A percentile compares a stretch with the other conserved stretches of the same genome.
phyloP scores from a whole-genome alignment of 2,113 vertebrate genomes.

The Reinhardtius hippoglossoides region DNA sequence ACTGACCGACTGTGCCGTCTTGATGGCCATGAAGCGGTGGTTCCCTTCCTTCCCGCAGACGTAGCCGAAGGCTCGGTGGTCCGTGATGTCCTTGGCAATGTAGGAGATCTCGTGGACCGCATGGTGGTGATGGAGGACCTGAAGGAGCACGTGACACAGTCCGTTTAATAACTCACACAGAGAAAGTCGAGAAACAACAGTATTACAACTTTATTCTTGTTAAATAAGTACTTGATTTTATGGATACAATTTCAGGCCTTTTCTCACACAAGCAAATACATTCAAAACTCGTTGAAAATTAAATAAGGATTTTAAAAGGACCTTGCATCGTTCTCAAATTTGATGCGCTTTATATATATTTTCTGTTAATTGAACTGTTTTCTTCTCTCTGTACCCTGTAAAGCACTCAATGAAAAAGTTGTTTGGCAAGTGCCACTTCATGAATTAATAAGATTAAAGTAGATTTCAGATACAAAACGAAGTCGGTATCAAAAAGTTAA shows the following conservation, averaged over 20 bases:
- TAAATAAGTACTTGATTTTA: neutral
- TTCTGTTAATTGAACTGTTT: neutral
- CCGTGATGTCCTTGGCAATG: constrained; percentile 99
- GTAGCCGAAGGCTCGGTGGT: constrained; percentile 98
- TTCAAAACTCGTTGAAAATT: neutral
- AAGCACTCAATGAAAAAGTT: neutral
- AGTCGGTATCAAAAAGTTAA: neutral
- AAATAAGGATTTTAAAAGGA: neutral
- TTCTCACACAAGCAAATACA: neutral
- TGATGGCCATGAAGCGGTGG: constrained; percentile 98
- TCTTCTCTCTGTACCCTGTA: too few relatives aligned
- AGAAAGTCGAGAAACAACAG: neutral
- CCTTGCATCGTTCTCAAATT: neutral
- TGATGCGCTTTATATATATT: neutral
- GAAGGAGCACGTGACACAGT: neutral
- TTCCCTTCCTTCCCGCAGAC: constrained; percentile 98
- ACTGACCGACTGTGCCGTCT: constrained; percentile 97
- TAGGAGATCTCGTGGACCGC: constrained; percentile 99
- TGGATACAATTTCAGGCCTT: neutral
- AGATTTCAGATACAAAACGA: neutral
- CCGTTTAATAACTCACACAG: too few relatives aligned
- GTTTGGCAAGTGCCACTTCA: neutral
- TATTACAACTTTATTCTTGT: neutral
- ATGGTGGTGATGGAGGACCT: constrained; percentile 97
- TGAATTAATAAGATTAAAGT: neutral